Base-by-base conservation (phyloP, 2,113 vertebrate species). In the Acanthisitta chloris region DNA sequence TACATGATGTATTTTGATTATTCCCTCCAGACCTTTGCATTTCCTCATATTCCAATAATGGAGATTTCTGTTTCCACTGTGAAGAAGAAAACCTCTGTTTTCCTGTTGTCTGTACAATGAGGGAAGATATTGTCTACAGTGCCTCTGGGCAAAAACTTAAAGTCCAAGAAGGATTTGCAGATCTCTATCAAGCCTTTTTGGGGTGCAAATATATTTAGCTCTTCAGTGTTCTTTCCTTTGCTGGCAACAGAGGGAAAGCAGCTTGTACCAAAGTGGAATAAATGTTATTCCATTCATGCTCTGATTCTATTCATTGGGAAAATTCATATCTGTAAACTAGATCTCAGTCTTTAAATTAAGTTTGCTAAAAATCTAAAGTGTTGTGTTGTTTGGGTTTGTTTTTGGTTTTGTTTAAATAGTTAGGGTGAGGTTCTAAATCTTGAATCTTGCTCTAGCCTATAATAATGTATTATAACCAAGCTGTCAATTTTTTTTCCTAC, bases 11-110 rank as follows among this genome's bases (percentile, higher is more conserved):
- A 48, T 17, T 6, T 23, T 51, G 36, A 48, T 45, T 64, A 67
- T 42, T 21, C 15, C 5, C 1, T 10, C 12, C 24, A 7, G 28
- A 55, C 12, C 17, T 78, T 49, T 6, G 1, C 0, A 1, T 55
- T 57, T 64, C 5, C 1, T 81, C 11, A 4, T 61, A 45, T 43
- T 72, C 42, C 9, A 55, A 45, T 8, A 65, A 73, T 3, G 65
- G 13, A 80, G 10, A 29, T 54, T 78, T 76, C 29, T 81, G 17
- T 73, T 43, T 54, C 51, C 48, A 12, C 78, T 34, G 17, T 12
- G 17, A 78, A 81, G 51, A 8, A 52, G 38, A 88, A 85, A 67
- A 61, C 11, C 6, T 69, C 13, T 55, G 6, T 43, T 76, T 72
- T 34, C 67, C 18, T 52, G 3, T 72, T 49, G 78, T 78, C n/a